Evolutionary conservation across 2,113 vertebrate genomes (phyloP), one percentile per base, ranked within the genome.

Genomic region (Misgurnus anguillicaudatus): DNA sequence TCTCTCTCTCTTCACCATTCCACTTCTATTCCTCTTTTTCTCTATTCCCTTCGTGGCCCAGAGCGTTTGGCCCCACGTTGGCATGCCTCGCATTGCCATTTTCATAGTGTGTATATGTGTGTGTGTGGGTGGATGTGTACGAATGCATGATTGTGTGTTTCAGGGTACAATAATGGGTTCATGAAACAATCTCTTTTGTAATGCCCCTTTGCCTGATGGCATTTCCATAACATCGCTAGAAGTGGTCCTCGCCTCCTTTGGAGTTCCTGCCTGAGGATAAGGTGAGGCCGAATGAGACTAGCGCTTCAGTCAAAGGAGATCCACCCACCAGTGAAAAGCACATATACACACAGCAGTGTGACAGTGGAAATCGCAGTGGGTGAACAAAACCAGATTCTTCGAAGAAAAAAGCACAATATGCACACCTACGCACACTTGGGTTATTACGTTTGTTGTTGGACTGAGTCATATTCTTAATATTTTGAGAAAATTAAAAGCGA

Each of bases 291-390:
- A 68, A 63, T 36, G 55, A 73, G 78, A 60, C 64, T 41, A 82
- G 42, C 68, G 64, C 62, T 66, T 74, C 64, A 68, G 79, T 80
- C 79, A 68, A 68, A 65, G 66, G 61, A 73, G 41, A 61, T 75
- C 41, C 45, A 42, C 77, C 36, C 72, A 79, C 61, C 60, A 79
- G 13, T 5, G 61, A 36, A 69, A 79, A 51, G 58, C 13, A 19
- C 36, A 42, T 53, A 31, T 24, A 57, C 77, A 70, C 42, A n/a
- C 39, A 77, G 21, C 36, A 14, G 21, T 53, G 21, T 16, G 55
- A 80, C 3, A 4, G 77, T 81, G 86, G 60, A 80, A 53, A 84
- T 75, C 81, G 81, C 87, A 86, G 87, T 79, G 73, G 87, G 87
- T 75, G 78, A 77, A 68, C 72, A 80, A 68, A 48, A 31, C 58